A percentile compares a stretch with the other conserved stretches of the same genome.
phyloP scores from a whole-genome alignment of 2,113 vertebrate species.

The Pygoscelis adeliae region DNA sequence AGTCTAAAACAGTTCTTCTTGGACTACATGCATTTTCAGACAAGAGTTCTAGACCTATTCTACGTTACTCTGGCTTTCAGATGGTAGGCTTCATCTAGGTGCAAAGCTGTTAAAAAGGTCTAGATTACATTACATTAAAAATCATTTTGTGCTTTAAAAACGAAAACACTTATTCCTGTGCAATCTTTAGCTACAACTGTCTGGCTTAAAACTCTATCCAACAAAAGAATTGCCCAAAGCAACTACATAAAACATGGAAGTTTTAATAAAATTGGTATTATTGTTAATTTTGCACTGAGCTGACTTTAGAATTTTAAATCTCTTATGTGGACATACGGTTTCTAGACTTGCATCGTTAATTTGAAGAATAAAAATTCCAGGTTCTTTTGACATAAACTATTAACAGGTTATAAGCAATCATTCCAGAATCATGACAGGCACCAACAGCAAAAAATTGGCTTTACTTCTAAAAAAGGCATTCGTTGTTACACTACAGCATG shows the following conservation, averaged over 20 bases:
- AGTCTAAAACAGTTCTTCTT: background rate
- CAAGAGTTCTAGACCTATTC: background rate
- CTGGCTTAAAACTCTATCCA: background rate
- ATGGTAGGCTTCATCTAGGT: background rate
- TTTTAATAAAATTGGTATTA: background rate
- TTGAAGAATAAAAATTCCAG: background rate
- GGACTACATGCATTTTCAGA: background rate
- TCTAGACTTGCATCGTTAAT: background rate
- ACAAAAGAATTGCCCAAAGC: background rate
- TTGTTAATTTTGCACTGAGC: background rate
- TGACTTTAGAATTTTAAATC: background rate
- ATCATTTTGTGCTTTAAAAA: background rate
- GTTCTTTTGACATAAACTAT: background rate
- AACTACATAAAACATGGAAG: background rate
- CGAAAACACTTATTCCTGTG: background rate
- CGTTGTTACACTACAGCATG: background rate
- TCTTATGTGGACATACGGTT: accelerated
- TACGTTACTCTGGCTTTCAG: background rate
- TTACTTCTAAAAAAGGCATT: background rate
- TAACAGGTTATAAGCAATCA: background rate
- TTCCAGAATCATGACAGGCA: background rate
- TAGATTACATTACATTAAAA: background rate
- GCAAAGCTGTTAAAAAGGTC: background rate
- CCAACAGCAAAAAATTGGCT: background rate
- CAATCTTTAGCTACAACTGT: background rate